Conservation (phyloP, 2,888 invertebrate species). For the Cremastobaeus sp. region DNA sequence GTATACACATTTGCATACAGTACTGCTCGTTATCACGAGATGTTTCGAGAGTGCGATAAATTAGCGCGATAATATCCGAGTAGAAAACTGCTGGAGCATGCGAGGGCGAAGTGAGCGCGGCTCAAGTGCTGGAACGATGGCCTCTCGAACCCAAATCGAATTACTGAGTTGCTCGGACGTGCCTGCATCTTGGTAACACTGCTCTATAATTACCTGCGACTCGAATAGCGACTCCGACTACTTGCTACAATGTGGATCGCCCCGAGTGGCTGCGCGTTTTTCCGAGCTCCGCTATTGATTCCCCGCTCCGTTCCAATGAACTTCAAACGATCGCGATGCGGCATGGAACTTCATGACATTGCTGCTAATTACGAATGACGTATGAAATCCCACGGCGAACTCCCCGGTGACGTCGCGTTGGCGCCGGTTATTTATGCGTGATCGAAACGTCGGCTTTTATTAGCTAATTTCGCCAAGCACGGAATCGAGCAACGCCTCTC, state of each 20-base stretch:
- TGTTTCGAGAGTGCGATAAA: slow-evolving; percentile 61
- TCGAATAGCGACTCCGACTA: slow-evolving; percentile 35
- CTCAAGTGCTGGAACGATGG: slow-evolving; percentile 54
- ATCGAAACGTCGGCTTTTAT: no score
- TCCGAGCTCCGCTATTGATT: slow-evolving; percentile 2
- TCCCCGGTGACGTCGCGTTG: no score
- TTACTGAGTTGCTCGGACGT: slow-evolving; percentile 49
- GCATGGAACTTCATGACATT: no score
- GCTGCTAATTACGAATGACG: no score
- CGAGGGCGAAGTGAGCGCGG: slow-evolving; percentile 51
- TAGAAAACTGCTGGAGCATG: slow-evolving; percentile 60
- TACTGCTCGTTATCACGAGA: slow-evolving; percentile 57
- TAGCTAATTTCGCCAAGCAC: no score
- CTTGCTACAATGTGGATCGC: slow-evolving; percentile 19
- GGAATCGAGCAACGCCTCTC: no score
- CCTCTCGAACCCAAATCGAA: slow-evolving; percentile 35
- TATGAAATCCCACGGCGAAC: no score
- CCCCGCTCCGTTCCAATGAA: no score
- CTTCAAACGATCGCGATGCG: no score
- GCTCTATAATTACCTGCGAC: slow-evolving; percentile 40
- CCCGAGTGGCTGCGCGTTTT: slow-evolving; percentile 7
- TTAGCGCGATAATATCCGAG: slow-evolving; percentile 59
- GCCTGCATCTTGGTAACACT: slow-evolving; percentile 30
- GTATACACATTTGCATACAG: slow-evolving; percentile 50
- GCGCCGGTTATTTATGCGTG: no score